Evolutionary conservation across 2,888 invertebrate genomes (phyloP).

Genomic region (Yponomeuta sedellus): DNA sequence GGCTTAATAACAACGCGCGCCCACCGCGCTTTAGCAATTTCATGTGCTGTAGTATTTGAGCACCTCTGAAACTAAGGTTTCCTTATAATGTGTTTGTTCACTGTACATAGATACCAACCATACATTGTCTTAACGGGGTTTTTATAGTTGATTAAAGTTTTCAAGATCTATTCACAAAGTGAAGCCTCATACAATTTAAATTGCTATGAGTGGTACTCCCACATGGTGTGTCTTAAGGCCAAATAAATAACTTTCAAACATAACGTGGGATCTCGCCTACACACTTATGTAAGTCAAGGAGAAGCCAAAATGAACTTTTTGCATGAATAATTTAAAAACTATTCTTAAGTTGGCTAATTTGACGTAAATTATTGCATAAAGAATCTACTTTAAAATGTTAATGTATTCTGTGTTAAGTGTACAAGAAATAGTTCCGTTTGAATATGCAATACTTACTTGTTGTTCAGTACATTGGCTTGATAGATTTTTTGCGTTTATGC

Average conservation of each 20-base stretch:
- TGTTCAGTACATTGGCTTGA: neutral
- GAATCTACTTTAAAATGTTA: neutral
- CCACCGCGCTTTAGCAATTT: too few relatives aligned
- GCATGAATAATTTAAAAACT: neutral
- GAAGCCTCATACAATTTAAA: neutral
- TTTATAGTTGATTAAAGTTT: too few relatives aligned
- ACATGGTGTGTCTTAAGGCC: neutral
- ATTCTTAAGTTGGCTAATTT: conserved; percentile 9
- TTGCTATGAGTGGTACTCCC: neutral
- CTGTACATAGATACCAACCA: too few relatives aligned
- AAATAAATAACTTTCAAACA: conserved; percentile 11
- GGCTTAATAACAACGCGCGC: too few relatives aligned
- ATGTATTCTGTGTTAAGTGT: conserved; percentile 9
- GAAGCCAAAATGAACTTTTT: conserved; percentile 19
- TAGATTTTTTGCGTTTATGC: neutral
- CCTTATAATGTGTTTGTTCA: too few relatives aligned
- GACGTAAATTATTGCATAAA: neutral
- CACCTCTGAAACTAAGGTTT: too few relatives aligned
- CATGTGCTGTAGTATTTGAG: too few relatives aligned
- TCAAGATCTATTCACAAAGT: neutral
- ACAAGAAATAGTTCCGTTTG: conserved; percentile 5
- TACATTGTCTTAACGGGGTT: too few relatives aligned
- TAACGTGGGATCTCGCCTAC: conserved; percentile 21
- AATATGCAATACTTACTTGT: conserved; percentile 4
- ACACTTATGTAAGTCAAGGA: conserved; percentile 24